phyloP scores from a whole-genome alignment of 2,113 vertebrate species.

The Rhizomys pruinosus region DNA sequence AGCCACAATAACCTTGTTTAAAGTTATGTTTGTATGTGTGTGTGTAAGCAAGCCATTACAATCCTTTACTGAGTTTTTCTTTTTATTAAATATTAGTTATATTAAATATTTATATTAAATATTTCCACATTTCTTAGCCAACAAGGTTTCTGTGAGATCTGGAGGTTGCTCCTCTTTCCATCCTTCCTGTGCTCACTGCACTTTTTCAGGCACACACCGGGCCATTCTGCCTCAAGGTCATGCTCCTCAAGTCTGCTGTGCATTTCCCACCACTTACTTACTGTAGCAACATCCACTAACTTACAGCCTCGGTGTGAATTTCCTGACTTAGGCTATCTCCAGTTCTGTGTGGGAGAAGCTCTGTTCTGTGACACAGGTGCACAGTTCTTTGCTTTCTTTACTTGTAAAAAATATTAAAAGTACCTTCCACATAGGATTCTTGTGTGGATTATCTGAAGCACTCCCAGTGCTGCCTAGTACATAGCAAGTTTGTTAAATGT shows the following conservation, averaged over 20 bases:
- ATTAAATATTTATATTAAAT: no score
- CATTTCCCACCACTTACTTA: not conserved
- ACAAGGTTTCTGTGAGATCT: not conserved
- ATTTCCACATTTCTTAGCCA: not conserved
- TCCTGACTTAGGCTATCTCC: no score
- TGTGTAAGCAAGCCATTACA: not conserved
- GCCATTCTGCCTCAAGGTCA: accelerated
- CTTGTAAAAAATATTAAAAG: not conserved
- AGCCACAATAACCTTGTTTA: not conserved
- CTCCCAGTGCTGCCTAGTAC: not conserved
- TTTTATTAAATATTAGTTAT: no score
- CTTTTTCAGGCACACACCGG: accelerated
- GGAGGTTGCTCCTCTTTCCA: not conserved
- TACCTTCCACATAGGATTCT: not conserved
- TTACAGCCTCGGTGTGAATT: not conserved
- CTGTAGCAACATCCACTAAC: accelerated
- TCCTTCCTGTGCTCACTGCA: not conserved
- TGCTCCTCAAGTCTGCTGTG: not conserved
- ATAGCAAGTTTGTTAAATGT: not conserved
- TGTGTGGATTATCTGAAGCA: not conserved
- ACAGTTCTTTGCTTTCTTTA: not conserved
- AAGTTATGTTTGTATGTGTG: not conserved
- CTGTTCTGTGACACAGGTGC: not conserved
- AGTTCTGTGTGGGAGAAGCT: not conserved
- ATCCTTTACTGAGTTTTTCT: not conserved